Base-by-base conservation (phyloP, 2,797 vertebrate species). In the Rhinogobio ventralis region DNA sequence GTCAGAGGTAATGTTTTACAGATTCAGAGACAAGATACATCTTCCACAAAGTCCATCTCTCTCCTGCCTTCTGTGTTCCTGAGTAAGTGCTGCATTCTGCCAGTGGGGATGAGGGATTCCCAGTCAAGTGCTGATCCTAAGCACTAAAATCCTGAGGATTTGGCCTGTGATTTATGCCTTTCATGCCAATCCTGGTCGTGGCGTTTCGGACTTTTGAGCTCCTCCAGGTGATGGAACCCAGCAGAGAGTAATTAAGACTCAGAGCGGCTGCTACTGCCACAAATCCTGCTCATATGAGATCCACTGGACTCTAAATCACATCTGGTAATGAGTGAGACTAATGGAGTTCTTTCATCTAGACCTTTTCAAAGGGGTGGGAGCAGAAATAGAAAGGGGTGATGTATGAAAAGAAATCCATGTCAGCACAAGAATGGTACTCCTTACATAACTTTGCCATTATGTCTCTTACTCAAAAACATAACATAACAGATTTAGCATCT, bases 81-180 rank as follows among this genome's bases (percentile, higher is more conserved):
- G 28, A 55, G 66, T 66, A 66, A 81, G 81, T 84, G 80, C 74
- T 45, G 23, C 71, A 84, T 75, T 68, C 77, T 75, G 72, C 79
- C 73, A 69, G 28, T 45, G 78, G 81, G 82, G 66, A 76, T 83
- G 84, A 73, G 80, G 82, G 82, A 84, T 78, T 86, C 82, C 79
- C 79, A 79, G 73, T 88, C 73, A 68, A 84, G 87, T 77, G 78
- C 79, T 82, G 79, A 85, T n/a, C 79, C 82, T 88, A 86, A 86
- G 82, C 79, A 57, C 81, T 84, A 36, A 86, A 84, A 86, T 82
- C 85, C 79, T 28, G 60, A 64, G 82, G 82, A 86, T 88, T 88
- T 88, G 74, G 82, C 66, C 55, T 10, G 23, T 81, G 87, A 86
- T 82, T 79, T 69, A 86, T 53, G 82, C 49, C 39, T 62, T 82